phyloP scores from a whole-genome alignment of 2,113 vertebrate species.

The Sinocyclocheilus grahami region DNA sequence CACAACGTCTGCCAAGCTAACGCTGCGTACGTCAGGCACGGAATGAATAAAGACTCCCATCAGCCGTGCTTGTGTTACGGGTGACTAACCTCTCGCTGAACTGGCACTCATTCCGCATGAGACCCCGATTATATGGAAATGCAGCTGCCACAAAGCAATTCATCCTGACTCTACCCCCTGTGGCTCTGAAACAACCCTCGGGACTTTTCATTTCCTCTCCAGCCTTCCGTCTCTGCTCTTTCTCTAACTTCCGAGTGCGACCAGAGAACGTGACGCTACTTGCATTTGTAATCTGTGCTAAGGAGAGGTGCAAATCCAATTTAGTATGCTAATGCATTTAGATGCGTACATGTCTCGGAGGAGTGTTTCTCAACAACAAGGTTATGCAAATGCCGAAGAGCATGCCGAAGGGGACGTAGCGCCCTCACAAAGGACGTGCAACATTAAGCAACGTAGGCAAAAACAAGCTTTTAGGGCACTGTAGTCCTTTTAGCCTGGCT shows the following conservation, averaged over 20 bases:
- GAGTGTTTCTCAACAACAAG: constrained; percentile 59
- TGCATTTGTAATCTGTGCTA: constrained; percentile 53
- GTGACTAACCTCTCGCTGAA: constrained; percentile 49
- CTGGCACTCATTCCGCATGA: constrained; percentile 8
- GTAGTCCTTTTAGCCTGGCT: constrained; percentile 53
- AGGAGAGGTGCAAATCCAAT: constrained; percentile 57
- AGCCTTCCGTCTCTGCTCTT: background rate
- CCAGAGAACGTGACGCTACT: constrained; percentile 27
- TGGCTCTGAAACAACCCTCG: constrained; percentile 14
- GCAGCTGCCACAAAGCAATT: constrained; percentile 35
- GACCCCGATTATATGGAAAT: constrained; percentile 10
- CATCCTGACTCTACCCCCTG: constrained; percentile 27
- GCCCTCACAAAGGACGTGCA: constrained; percentile 31
- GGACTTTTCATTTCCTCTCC: background rate
- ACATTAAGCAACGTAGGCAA: constrained; percentile 52
- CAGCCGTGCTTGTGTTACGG: constrained; percentile 51
- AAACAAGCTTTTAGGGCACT: constrained; percentile 47
- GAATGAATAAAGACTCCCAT: constrained; percentile 61
- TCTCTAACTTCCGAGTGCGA: background rate
- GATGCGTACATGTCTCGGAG: constrained; percentile 58
- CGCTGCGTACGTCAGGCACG: constrained; percentile 49
- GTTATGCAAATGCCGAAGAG: constrained; percentile 63
- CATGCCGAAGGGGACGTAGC: constrained; percentile 51
- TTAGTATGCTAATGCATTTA: constrained; percentile 60
- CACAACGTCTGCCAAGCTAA: constrained; percentile 49